Base-by-base conservation (phyloP, 2,888 invertebrate species). In the Euplexia lucipara region DNA sequence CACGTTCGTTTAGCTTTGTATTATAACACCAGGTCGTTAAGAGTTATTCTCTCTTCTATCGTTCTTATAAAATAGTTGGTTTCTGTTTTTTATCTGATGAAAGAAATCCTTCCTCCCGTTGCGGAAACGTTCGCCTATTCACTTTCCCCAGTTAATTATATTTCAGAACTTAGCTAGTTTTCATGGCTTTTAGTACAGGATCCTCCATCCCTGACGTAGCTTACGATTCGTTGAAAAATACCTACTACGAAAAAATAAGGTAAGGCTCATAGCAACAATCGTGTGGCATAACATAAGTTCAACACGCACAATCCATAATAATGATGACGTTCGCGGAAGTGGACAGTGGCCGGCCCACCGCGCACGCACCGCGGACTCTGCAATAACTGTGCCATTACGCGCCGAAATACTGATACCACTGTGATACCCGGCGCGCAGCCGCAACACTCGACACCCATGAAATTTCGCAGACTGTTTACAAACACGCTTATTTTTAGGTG, bases 301-400 rank as follows among this genome's bases (percentile, higher is more conserved):
- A 83, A 79, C 83, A 86, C 86, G 86, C 86, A 82, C 84, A 84
- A 86, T 85, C 80, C 88, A 88, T 88, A 88, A 83, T 86, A 88
- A 88, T 86, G 87, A 81, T 86, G 85, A 86, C 84, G 87, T 86
- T 87, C 83, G 84, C 90, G 92, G 92, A 92, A 92, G 90, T 87
- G 80, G 83, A 69, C 79, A 82, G 82, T 67, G 64, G 68, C 49
- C 58, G 61, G 54, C 34, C 45, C 56, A 63, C 66, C 54, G 26
- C 67, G 39, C 47, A 30, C 42, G 44, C 44, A 73, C 66, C 66
- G 60, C 64, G 32, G 63, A 35, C 64, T 58, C 39, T 51, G 54
- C 62, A 62, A 51, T 68, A 79, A 70, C 73, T 71, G 67, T 76
- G 77, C 60, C 61, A 58, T 75, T 65, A 63, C 54, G 44, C 59